Evolutionary conservation across 2,113 vertebrate species (phyloP).

Genomic region (Oriolus oriolus): DNA sequence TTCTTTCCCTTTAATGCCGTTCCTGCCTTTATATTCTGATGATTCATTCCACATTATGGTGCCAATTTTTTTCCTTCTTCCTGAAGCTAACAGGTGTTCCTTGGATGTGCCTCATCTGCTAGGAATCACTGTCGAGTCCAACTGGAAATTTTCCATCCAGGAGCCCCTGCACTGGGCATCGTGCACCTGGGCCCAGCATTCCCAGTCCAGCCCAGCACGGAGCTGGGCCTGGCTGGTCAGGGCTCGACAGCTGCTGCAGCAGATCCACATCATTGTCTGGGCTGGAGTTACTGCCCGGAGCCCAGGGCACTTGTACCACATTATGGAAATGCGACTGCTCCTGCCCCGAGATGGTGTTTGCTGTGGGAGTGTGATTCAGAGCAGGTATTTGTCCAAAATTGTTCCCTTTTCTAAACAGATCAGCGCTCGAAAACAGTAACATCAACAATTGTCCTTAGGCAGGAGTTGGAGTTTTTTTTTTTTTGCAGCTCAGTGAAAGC

Average conservation of each 20-base stretch:
- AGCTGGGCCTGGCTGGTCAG: conserved; percentile 2
- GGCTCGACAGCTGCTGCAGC: conserved; percentile 51
- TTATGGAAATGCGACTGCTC: not conserved
- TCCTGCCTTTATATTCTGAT: not conserved
- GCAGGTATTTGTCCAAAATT: not conserved
- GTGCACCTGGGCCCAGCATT: conserved; percentile 43
- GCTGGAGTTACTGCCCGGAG: conserved; percentile 4
- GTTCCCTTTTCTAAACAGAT: not conserved
- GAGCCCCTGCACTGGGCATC: not conserved
- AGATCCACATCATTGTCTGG: not conserved
- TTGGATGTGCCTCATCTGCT: conserved; percentile 65
- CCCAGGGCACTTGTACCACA: conserved; percentile 18
- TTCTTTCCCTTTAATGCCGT: not conserved
- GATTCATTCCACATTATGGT: not conserved
- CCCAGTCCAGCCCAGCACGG: not conserved
- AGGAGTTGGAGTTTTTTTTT: not conserved
- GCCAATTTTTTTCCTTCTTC: not conserved
- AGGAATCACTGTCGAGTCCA: conserved; percentile 18
- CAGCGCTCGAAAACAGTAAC: not conserved
- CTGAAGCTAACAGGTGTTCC: conserved; percentile 61
- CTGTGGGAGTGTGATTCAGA: not conserved
- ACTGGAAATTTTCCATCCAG: conserved; percentile 28
- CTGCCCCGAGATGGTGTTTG: not conserved
- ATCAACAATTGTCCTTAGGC: not conserved
- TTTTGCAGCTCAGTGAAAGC: not conserved